Evolutionary conservation across 1,140 invertebrate species (phyloP).

Genomic region (Drosophila erecta): DNA sequence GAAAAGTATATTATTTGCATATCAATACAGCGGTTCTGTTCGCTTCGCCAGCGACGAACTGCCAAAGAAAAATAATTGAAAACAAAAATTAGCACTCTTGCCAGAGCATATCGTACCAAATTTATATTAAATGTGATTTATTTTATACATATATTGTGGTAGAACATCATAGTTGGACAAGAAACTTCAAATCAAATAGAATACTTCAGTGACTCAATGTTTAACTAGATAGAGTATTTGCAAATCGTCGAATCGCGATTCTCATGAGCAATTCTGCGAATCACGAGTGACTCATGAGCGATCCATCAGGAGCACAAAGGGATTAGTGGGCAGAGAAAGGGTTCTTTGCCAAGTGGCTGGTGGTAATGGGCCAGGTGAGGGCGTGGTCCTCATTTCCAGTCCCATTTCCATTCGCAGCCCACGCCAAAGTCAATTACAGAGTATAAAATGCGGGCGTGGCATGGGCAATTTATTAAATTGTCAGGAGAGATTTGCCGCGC

Average conservation of each 20-base stretch:
- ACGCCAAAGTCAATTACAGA: constrained; percentile 27
- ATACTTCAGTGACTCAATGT: too few relatives aligned
- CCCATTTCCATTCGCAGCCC: constrained; percentile 50
- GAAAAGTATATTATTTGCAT: constrained; percentile 50
- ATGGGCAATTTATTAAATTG: constrained; percentile 54
- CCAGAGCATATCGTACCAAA: constrained; percentile 2
- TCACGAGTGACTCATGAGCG: constrained; percentile 15
- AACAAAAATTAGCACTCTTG: constrained; percentile 19
- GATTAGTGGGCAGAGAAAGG: constrained; percentile 14
- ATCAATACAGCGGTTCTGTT: constrained; percentile 40
- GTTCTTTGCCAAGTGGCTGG: constrained; percentile 16
- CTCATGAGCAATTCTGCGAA: constrained; percentile 42
- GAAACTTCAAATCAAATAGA: too few relatives aligned
- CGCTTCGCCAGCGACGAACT: constrained; percentile 32
- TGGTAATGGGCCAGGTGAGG: constrained; percentile 31
- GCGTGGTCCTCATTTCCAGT: constrained; percentile 22
- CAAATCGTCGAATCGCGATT: neutral
- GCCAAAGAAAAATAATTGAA: constrained; percentile 40
- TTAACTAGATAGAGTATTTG: constrained; percentile 9
- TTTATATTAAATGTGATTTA: too few relatives aligned
- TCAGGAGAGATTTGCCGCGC: constrained; percentile 11
- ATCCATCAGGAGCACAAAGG: constrained; percentile 33
- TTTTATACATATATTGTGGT: too few relatives aligned
- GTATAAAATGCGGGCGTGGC: constrained; percentile 29
- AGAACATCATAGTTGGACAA: too few relatives aligned